These are phyloP conservation scores for Drosophila rufa DNA, from an alignment of 1,140 invertebrate genomes.

Conservation along the genomic window DNA sequence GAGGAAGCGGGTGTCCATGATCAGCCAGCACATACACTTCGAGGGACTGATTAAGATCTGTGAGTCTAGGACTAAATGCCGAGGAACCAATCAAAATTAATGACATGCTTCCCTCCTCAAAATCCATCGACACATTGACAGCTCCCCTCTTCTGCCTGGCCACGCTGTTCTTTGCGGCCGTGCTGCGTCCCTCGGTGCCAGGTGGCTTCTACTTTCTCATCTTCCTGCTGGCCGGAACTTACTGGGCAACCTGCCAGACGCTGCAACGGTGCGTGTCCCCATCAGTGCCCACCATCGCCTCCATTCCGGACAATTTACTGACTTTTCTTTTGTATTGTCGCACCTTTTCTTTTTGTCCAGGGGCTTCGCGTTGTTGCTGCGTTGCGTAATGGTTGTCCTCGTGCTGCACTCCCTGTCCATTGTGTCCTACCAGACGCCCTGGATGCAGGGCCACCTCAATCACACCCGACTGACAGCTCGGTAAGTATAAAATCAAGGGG, in stretches of 20 bases:
- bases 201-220: constrained; percentile 94
- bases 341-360: constrained; percentile 57
- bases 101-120: neutral
- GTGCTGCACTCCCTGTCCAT: constrained; percentile 91
- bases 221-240: constrained; percentile 94
- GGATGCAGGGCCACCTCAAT: constrained; percentile 90
- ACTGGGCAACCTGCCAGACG: constrained; percentile 94
- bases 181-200: constrained; percentile 91
- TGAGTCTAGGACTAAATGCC: constrained; percentile 27
- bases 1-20: constrained; percentile 75
- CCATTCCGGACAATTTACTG: constrained; percentile 20
- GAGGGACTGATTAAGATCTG: constrained; percentile 80
- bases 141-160: constrained; percentile 90
- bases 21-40: constrained; percentile 73
- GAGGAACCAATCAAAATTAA: constrained; percentile 13
- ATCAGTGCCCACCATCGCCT: constrained; percentile 32
- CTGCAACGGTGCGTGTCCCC: constrained; percentile 86
- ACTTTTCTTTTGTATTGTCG: constrained; percentile 37
- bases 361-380: constrained; percentile 90
- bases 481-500: constrained; percentile 78
- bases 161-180: constrained; percentile 91
- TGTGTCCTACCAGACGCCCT: constrained; percentile 95
- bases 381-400: constrained; percentile 90
- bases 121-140: constrained; percentile 74
- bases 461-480: constrained; percentile 89